Base-by-base conservation (phyloP, 2,888 invertebrate genomes). In the Lapara coniferarum region DNA sequence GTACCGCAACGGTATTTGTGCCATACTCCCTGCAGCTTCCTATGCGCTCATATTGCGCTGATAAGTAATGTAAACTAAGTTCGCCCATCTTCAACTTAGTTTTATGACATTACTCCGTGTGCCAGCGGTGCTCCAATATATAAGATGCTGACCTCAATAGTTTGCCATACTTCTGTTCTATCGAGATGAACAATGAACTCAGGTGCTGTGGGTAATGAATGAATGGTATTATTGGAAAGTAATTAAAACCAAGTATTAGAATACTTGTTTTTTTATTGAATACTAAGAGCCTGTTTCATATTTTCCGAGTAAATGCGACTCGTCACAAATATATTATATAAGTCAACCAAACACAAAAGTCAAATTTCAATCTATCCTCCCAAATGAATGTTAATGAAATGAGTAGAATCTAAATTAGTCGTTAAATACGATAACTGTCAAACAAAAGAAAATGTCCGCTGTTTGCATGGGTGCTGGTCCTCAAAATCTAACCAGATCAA, bases 71-170 rank as follows among this genome's bases (percentile, higher is more conserved):
- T 63, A 49, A 63, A 63, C 63, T 63, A 63, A 63, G 63, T 63
- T 63, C 19, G n/a, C 59, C 63, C 19, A 63, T 46, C 63, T 63
- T 19, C 63, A 46, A 63, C 46, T 63, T 63, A 63, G 49, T 63
- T 63, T 63, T 63, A 63, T 63, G 63, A 63, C 49, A 46, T 63
- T 49, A 63, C 63, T 63, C 49, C 63, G 19, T 63, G 63, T 49
- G 49, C 63, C 49, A 49, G 63, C 63, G 63, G 63, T 63, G 63
- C 63, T 63, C 19, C 63, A 63, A 63, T 63, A 63, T 63, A 19
- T 63, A 46, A 46, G 49, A 63, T 63, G 49, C 49, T 63, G 63
- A 63, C 63, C 63, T 63, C 63, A 63, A 63, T 63, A 63, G 63
- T 63, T 63, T 19, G 63, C 63, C 49, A 63, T 63, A 49, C 46